These are phyloP conservation scores for Protosalanx chinensis DNA, from an alignment of 2,797 vertebrate species.

Conservation along the genomic window DNA sequence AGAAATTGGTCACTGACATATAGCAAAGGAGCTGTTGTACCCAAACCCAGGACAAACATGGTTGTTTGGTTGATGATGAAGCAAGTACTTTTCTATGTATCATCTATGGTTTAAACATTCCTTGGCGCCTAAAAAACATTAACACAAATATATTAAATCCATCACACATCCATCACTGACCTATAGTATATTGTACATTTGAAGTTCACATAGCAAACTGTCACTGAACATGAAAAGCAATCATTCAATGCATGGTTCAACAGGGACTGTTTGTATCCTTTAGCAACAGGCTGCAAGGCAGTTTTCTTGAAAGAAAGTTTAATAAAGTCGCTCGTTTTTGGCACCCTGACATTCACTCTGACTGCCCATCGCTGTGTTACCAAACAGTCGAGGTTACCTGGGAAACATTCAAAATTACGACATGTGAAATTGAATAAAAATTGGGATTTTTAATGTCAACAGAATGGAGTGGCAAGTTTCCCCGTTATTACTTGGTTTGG, in stretches of 20 bases:
- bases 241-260: conserved; percentile 3
- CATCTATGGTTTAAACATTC: conserved; percentile 7
- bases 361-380: conserved; percentile 37
- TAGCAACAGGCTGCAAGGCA: conserved; percentile 7
- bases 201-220: conserved; percentile 3
- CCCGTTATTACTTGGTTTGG: conserved; percentile 57
- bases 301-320: conserved; percentile 24
- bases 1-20: background rate
- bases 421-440: conserved; percentile 57
- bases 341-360: conserved; percentile 28
- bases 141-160: background rate
- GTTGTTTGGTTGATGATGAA: conserved; percentile 7
- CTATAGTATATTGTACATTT: background rate
- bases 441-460: conserved; percentile 67
- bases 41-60: conserved; percentile 23
- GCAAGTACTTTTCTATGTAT: conserved; percentile 15
- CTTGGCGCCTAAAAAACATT: conserved; percentile 17
- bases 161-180: background rate
- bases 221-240: background rate
- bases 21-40: conserved; percentile 10
- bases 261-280: conserved; percentile 16
- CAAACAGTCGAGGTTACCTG: conserved; percentile 68
- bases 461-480: conserved; percentile 63
- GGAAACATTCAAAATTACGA: conserved; percentile 65
- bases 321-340: conserved; percentile 37